These are phyloP conservation scores for Plectrocnemia conspersa DNA, from an alignment of 1,140 invertebrate species.

Conservation along the genomic window DNA sequence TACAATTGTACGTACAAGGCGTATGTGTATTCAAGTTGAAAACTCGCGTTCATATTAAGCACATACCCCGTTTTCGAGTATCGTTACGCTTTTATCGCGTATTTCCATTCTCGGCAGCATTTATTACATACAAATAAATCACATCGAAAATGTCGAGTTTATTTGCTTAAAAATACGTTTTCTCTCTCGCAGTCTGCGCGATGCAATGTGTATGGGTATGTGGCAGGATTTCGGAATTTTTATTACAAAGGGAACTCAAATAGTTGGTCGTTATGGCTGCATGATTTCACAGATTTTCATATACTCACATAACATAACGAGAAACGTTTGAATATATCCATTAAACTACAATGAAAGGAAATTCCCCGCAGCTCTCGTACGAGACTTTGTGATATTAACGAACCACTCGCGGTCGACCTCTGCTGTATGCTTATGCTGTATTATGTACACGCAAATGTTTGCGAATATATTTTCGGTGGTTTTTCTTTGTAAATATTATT, in stretches of 20 bases:
- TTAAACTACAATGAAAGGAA: constrained; percentile 25
- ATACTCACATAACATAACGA: constrained; percentile 26
- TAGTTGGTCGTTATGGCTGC: background rate
- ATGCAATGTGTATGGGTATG: background rate
- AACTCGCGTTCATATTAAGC: too few relatives aligned
- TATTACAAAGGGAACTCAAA: too few relatives aligned
- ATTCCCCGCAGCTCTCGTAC: constrained; percentile 8
- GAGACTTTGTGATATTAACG: constrained; percentile 30
- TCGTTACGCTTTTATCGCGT: too few relatives aligned
- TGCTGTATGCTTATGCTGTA: background rate
- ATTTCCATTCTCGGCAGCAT: too few relatives aligned
- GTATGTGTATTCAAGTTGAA: too few relatives aligned
- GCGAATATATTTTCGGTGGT: background rate
- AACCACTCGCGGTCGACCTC: constrained; percentile 22
- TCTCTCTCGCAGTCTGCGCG: background rate
- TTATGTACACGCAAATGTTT: background rate
- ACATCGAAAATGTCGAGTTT: too few relatives aligned
- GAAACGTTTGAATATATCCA: constrained; percentile 20
- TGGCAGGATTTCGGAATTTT: too few relatives aligned
- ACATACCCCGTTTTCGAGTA: too few relatives aligned
- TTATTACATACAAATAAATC: too few relatives aligned
- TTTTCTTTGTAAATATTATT: background rate
- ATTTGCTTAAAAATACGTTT: too few relatives aligned
- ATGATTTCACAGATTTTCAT: constrained; percentile 17
- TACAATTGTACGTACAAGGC: too few relatives aligned